Base-by-base conservation (phyloP, 2,888 invertebrate species). In the Gymnocheta viridis region DNA sequence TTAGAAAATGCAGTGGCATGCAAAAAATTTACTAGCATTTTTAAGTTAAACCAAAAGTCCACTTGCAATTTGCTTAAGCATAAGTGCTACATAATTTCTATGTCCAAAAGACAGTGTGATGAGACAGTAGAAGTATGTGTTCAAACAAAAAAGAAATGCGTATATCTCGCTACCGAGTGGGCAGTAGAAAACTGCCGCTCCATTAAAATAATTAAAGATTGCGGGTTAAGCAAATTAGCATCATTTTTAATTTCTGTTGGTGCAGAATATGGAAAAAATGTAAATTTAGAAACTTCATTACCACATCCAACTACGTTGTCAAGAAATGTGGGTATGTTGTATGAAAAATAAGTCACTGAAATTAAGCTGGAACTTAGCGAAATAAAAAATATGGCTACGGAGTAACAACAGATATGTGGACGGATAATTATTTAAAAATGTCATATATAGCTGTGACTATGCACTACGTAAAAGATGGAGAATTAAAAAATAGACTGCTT, bases 401-500 rank as follows among this genome's bases (percentile, higher is more conserved):
- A 7, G 19, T 84, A 3, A 79, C 85, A 0, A 80, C 85, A 7
- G 83, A 77, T 19, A 27, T 82, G 49, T 85, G 80, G 82, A 82
- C 80, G 10, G 82, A 77, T 14, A 80, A 70, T 47, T 81, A 81
- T 38, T 79, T 80, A 29, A 80, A 67, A 66, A 83, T 54, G 56
- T 49, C 81, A 12, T 82, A 85, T 60, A 32, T 85, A 35, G 74
- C 84, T 22, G 67, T 82, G 6, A 85, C 82, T 41, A 80, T 83
- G 6, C 85, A 85, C 58, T 85, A 85, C 38, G 51, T 82, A 2
- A 84, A 85, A 24, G 67, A 86, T 12, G 84, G 79, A 17, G 62
- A 76, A 64, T 58, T 85, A 41, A 78, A 82, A 51, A 70, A 66
- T 35, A 85, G 76, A 78, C 56, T 85, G 51, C 79, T 85, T 17